Evolutionary conservation across 2,113 vertebrate genomes (phyloP).

Genomic region (Helogale parvula): DNA sequence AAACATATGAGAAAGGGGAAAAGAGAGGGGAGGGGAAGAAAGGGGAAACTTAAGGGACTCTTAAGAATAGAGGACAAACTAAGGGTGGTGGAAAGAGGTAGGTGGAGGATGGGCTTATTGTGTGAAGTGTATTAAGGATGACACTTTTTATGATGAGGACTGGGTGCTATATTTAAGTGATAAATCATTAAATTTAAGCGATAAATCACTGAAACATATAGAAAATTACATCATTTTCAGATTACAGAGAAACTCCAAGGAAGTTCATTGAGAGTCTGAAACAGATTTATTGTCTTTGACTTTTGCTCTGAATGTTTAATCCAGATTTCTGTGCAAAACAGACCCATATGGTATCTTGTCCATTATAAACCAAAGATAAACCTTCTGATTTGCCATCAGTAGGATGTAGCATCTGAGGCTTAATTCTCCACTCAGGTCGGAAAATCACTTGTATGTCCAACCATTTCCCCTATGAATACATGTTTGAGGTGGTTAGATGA

Average conservation of each 20-base stretch:
- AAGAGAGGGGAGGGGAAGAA: too few relatives aligned
- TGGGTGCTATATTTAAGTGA: too few relatives aligned
- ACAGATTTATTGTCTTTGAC: not conserved
- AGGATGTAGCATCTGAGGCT: not conserved
- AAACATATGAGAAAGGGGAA: too few relatives aligned
- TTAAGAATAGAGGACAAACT: too few relatives aligned
- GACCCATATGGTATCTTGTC: not conserved
- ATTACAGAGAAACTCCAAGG: not conserved
- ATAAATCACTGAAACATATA: too few relatives aligned
- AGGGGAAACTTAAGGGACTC: too few relatives aligned
- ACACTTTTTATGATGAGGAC: too few relatives aligned
- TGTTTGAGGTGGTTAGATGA: not conserved
- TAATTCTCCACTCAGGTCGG: not conserved
- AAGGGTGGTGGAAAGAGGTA: too few relatives aligned
- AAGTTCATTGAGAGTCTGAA: not conserved
- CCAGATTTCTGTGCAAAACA: not conserved
- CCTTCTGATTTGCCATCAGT: not conserved
- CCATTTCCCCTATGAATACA: not conserved
- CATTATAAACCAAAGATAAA: not conserved
- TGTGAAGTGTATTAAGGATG: too few relatives aligned
- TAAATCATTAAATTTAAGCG: too few relatives aligned
- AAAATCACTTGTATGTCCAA: not conserved
- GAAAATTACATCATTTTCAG: not conserved
- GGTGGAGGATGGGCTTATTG: too few relatives aligned
- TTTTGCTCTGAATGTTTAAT: not conserved